Evolutionary conservation across 2,113 vertebrate species (phyloP), one percentile per base, ranked within the genome.

Genomic region (Ictalurus furcatus): DNA sequence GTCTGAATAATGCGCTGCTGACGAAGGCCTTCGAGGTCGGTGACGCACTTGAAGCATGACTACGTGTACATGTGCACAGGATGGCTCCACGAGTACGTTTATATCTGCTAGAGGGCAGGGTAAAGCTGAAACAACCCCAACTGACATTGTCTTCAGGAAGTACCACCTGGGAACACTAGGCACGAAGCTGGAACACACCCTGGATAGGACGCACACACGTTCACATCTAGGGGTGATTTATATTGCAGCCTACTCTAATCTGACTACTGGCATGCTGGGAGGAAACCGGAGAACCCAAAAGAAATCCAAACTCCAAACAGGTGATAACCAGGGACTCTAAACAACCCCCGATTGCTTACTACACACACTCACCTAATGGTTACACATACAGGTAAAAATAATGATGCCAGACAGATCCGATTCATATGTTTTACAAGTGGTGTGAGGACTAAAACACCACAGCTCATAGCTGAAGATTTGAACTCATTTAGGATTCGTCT

Each of bases 171-270:
- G 71, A 74, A 48, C 8, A 74, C 2, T 40, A 13, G 69, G 69
- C 17, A 73, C 6, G 23, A 28, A 9, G 8, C 19, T 52, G 74
- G 40, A 52, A 54, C 40, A 67, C 21, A 76, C 21, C 56, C 17
- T 34, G 69, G 17, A 40, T 9, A 74, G 34, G 71, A 21, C 17
- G 67, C 58, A 83, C 76, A 80, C 85, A 91, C 93, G 92, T 84
- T 90, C 84, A 81, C 83, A 93, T 87, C n/a, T 34, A 69, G 40
- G 4, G 0, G 11, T 28, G 19, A 25, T 52, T 52, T n/a, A 28
- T 12, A 14, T 48, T 48, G 74, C 14, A 6, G 8, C 44, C 12
- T 52, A 28, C 23, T 52, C 44, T 80, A 54, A 80, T 54, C 28
- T 16, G 4, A 81, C n/a, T 30, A 58, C 44, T 80, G 25, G 6